A percentile compares a stretch with the other conserved stretches of the same genome.
phyloP scores from a whole-genome alignment of 1,140 invertebrate genomes.

The Ceratoteleas bidentatus region DNA sequence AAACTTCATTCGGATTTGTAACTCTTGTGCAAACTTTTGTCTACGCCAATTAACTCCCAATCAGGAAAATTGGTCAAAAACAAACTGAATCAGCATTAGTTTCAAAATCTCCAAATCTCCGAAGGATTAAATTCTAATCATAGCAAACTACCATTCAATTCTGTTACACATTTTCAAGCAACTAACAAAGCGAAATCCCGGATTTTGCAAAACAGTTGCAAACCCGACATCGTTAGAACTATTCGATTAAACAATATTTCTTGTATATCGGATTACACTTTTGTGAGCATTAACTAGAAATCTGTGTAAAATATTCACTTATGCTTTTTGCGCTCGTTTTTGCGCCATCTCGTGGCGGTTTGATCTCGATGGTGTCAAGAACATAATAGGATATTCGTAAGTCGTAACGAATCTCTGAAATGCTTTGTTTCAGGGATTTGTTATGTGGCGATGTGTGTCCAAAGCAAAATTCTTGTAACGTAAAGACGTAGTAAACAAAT shows the following conservation, averaged over 20 bases:
- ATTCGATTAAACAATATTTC: slow-evolving; percentile 1
- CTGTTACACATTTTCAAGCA: too few species aligned
- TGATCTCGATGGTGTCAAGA: background rate
- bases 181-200: background rate
- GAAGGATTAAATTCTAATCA: too few species aligned
- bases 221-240: background rate
- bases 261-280: background rate
- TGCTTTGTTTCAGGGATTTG: background rate
- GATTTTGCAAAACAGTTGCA: background rate
- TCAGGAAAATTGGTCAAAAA: too few species aligned
- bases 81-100: too few species aligned
- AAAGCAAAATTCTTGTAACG: background rate
- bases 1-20: too few species aligned
- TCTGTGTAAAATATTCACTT: too few species aligned
- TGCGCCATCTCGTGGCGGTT: background rate
- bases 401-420: slow-evolving; percentile 19
- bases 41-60: too few species aligned
- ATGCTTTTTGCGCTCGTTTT: background rate
- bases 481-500: slow-evolving; percentile 42
- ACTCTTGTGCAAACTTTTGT: background rate
- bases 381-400: slow-evolving; percentile 1
- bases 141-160: too few species aligned
- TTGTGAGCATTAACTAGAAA: background rate
- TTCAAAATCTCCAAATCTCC: too few species aligned
- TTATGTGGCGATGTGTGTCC: background rate